phyloP scores from a whole-genome alignment of 2,113 vertebrate genomes.

The Salvelinus namaycush region DNA sequence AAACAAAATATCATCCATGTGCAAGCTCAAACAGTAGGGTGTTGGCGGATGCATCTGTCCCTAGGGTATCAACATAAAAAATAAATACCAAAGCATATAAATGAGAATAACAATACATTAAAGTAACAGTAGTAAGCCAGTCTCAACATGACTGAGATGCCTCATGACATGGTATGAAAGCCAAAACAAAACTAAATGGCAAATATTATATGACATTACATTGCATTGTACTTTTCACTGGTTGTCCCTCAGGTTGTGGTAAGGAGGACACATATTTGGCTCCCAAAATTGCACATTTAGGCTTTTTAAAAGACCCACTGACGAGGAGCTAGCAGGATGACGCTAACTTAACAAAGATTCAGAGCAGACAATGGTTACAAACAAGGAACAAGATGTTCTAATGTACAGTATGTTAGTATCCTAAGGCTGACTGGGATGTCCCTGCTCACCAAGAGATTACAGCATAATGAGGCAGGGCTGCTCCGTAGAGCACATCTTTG shows the following conservation, averaged over 20 bases:
- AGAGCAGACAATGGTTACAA: not conserved
- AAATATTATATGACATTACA: too few relatives aligned
- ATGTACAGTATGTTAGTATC: not conserved
- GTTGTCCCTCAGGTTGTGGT: too few relatives aligned
- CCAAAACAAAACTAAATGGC: too few relatives aligned
- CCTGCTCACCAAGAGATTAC: not conserved
- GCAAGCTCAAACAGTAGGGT: not conserved
- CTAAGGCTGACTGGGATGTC: slow-evolving; percentile 8
- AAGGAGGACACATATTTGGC: too few relatives aligned
- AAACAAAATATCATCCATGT: not conserved
- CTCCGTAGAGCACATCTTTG: not conserved
- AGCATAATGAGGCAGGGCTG: too few relatives aligned
- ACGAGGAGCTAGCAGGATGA: not conserved
- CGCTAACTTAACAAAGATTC: not conserved
- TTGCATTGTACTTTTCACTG: too few relatives aligned
- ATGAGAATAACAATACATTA: too few relatives aligned
- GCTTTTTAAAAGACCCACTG: not conserved
- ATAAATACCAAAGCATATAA: too few relatives aligned
- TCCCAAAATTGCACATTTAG: too few relatives aligned
- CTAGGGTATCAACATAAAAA: not conserved
- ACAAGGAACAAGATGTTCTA: not conserved
- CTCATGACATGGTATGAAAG: too few relatives aligned
- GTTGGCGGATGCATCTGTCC: not conserved
- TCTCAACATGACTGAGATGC: too few relatives aligned
- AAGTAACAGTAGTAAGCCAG: too few relatives aligned